These are phyloP conservation scores for Ictalurus furcatus DNA, from an alignment of 2,113 vertebrate species.

Conservation along the genomic window DNA sequence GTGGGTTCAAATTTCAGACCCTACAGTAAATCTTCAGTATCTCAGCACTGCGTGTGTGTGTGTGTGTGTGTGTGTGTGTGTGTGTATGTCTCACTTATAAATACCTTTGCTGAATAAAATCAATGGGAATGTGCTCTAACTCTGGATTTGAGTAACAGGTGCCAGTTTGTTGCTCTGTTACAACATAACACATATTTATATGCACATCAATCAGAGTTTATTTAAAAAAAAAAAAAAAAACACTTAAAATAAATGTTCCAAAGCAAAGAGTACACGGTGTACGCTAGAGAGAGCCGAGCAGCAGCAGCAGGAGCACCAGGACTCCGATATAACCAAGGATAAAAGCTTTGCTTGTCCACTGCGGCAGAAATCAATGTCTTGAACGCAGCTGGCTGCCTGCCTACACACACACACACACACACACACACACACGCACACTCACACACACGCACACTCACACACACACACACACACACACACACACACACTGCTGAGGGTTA, in stretches of 20 bases:
- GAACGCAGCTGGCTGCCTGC: slow-evolving; percentile 28
- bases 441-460: slow-evolving; percentile 17
- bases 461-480: background rate
- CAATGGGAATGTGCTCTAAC: background rate
- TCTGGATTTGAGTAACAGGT: background rate
- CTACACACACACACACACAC: background rate
- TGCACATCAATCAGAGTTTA: background rate
- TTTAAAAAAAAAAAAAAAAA: background rate
- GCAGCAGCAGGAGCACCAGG: slow-evolving; percentile 21
- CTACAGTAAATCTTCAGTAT: background rate
- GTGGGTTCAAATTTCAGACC: background rate
- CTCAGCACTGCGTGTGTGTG: background rate
- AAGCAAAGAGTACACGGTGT: background rate
- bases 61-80: background rate
- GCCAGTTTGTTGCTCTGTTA: background rate
- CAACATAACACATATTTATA: background rate
- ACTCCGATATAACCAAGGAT: background rate
- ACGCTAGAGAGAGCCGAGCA: background rate
- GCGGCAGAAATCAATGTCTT: slow-evolving; percentile 40
- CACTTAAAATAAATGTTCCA: background rate
- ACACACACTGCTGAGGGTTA: background rate
- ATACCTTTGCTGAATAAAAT: background rate
- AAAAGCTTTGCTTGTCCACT: slow-evolving; percentile 35
- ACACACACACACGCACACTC: slow-evolving; percentile 14
- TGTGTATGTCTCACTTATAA: background rate